Evolutionary conservation across 2,888 invertebrate species (phyloP), one percentile per base, ranked within the genome.

Genomic region (Phaedon cochleariae): DNA sequence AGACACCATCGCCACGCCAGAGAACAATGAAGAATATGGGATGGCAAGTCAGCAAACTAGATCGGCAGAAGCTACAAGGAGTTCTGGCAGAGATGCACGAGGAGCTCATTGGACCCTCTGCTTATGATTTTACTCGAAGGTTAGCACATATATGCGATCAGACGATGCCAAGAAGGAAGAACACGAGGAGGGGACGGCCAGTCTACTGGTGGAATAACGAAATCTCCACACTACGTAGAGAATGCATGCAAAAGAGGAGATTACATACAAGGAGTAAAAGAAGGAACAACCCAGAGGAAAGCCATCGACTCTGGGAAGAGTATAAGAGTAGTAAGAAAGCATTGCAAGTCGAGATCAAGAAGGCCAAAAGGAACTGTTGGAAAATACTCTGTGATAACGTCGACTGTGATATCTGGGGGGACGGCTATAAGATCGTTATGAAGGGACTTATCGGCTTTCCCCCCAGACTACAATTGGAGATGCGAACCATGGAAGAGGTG

Each of bases 21-120:
- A 21, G n/a, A 22, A 41, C 3, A 10, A 22, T 3, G 1, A 1
- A 17, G 52, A 5, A 12, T 3, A 10, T 45, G 18, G 51, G 49
- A 0, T 68, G 63, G 64, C 34, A 64, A 5, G 26, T 59, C 2
- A 64, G 18, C 26, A 70, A 63, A 34, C 46, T 70, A 1, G 58
- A 68, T 4, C 6, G 10, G 9, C 12, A 61, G 15, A 70, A 48
- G 34, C 41, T 60, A 5, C 12, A 54, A 41, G 15, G 57, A 15
- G 22, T 18, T 1, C 1, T 60, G 1, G 18, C 10, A 0, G 29
- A 45, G 4, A 12, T 26, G 12, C 7, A 10, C 1, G n/a, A 37
- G n/a, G 34, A 21, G 1, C 31, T 6, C 9, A 15, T 15, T 0
- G 10, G 3, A 10, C n/a, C 1, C n/a, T 31, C 51, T 6, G 10